Percentiles rank a stretch among this genome's conserved stretches.
These are phyloP conservation scores for Drosophila ercepeae DNA, from an alignment of 1,140 invertebrate species.

Conservation along the genomic window DNA sequence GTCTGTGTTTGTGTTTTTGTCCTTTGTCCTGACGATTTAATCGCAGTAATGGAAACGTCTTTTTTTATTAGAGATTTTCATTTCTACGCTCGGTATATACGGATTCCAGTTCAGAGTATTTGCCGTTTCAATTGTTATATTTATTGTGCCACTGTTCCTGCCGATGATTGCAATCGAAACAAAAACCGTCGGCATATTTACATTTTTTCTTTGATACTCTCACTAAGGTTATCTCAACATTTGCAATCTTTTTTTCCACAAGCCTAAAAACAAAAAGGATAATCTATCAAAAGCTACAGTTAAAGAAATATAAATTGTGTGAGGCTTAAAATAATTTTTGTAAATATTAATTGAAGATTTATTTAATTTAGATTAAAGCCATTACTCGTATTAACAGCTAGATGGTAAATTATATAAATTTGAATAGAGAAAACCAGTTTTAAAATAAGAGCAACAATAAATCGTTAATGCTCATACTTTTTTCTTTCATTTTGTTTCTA, in stretches of 20 bases:
- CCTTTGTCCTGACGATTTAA: slow-evolving; percentile 68
- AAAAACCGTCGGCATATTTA: slow-evolving; percentile 13
- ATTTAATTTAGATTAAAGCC: too few species aligned
- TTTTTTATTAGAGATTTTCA: slow-evolving; percentile 75
- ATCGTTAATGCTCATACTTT: too few species aligned
- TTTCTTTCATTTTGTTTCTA: slow-evolving; percentile 9
- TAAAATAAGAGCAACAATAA: background rate
- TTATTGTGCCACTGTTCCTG: slow-evolving; percentile 51
- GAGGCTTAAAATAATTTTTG: too few species aligned
- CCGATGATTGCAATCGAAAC: slow-evolving; percentile 48
- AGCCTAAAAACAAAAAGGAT: background rate
- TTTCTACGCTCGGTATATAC: slow-evolving; percentile 41
- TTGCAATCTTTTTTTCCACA: background rate
- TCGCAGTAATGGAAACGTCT: slow-evolving; percentile 78
- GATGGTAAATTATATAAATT: too few species aligned
- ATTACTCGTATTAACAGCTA: too few species aligned
- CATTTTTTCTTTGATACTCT: slow-evolving; percentile 24
- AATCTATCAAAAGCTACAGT: slow-evolving; percentile 4
- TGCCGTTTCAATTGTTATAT: slow-evolving; percentile 61
- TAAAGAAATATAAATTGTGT: too few species aligned
- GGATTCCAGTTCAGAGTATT: slow-evolving; percentile 51
- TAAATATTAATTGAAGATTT: too few species aligned
- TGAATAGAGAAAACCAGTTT: too few species aligned
- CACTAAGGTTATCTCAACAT: background rate
- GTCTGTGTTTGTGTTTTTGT: slow-evolving; percentile 15